Evolutionary conservation across 2,888 invertebrate genomes (phyloP), one percentile per base, ranked within the genome.

Genomic region (Harpagoxenus sublaevis): DNA sequence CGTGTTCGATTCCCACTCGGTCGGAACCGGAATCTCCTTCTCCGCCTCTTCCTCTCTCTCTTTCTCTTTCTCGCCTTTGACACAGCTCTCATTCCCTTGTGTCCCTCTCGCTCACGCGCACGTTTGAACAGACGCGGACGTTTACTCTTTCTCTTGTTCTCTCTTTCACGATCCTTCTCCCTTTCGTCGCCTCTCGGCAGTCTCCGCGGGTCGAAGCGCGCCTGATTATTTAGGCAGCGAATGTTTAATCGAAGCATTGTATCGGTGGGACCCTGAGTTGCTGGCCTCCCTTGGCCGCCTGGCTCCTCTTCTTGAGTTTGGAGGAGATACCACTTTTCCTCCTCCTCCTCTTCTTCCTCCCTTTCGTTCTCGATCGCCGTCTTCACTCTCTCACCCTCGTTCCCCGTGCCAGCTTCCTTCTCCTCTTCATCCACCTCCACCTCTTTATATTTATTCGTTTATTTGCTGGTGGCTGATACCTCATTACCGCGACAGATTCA

Each of bases 401-500:
- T 84, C 84, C 71, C 74, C 77, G 63, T 66, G 68, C 45, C 62
- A 81, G 51, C 55, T 68, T 70, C 62, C 55, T 62, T 66, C 83
- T 84, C 63, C 63, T 75, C 68, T 84, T 66, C 86, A 70, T 79
- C 85, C 75, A 85, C 86, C 79, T 65, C 81, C 84, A 78, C 78
- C 85, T 88, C 92, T 91, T 91, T 91, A 92, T 92, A 90, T 93
- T 94, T 92, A 93, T 94, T 94, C 93, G 92, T 95, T 94, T 95
- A 94, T 94, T 94, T 94, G 94, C 92, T 94, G 92, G 91, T 93
- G 94, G 93, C 94, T 95, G 94, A 95, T 95, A 95, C 94, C 94
- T 95, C 94, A 95, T 95, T 95, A 95, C 94, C 94, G 94, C 94
- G 94, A 94, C 94, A 95, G 94, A 94, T 95, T 94, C 94, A 92